Percentiles rank a stretch among this genome's conserved stretches.
These are phyloP conservation scores for Agonum fuliginosum DNA, from an alignment of 2,888 invertebrate species.

Conservation along the genomic window DNA sequence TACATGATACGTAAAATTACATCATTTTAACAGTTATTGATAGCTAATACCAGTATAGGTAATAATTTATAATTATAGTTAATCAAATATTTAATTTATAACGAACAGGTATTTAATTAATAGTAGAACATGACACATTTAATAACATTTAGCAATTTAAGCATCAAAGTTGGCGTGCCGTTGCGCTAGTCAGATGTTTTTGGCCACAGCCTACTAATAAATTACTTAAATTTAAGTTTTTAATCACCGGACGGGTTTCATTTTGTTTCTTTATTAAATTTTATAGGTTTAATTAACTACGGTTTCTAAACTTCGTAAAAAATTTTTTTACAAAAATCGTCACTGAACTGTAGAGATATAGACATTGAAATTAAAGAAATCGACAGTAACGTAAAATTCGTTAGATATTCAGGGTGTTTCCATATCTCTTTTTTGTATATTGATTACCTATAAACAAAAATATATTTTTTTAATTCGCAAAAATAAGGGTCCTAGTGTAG, in stretches of 20 bases:
- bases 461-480: too few relatives aligned
- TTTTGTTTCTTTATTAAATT: too few relatives aligned
- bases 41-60: constrained; percentile 5
- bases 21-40: constrained; percentile 28
- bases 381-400: too few relatives aligned
- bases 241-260: not conserved
- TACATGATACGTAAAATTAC: constrained; percentile 28
- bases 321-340: too few relatives aligned
- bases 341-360: too few relatives aligned
- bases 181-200: not conserved
- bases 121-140: constrained; percentile 30
- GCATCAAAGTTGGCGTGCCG: not conserved
- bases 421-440: too few relatives aligned
- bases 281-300: too few relatives aligned
- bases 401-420: too few relatives aligned
- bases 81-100: constrained; percentile 46
- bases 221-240: not conserved
- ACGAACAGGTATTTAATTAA: constrained; percentile 41
- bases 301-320: too few relatives aligned
- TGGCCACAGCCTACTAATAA: not conserved
- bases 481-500: too few relatives aligned
- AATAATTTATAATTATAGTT: constrained; percentile 42
- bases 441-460: too few relatives aligned
- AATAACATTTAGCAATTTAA: constrained; percentile 22
- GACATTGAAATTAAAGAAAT: too few relatives aligned